Evolutionary conservation across 1,140 invertebrate species (phyloP).

Genomic region (Listronotus bonariensis): DNA sequence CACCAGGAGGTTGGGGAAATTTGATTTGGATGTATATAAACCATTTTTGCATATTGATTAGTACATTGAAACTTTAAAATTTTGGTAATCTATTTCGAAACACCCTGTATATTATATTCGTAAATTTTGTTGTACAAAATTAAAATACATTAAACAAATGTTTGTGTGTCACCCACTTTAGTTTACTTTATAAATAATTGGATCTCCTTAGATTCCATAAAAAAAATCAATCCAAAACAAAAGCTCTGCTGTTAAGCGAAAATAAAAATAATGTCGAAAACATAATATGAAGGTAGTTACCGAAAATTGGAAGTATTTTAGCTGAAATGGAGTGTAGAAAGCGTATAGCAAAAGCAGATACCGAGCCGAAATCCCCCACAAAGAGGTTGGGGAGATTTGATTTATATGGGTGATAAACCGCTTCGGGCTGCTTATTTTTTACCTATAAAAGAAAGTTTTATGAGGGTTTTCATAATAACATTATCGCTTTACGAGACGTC

Average conservation of each 20-base stretch:
- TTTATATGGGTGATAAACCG: constrained; percentile 26
- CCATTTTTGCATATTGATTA: no score
- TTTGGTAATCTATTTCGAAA: no score
- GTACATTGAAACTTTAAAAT: no score
- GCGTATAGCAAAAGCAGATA: no score
- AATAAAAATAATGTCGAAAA: constrained; percentile 28
- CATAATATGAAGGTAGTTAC: constrained; percentile 22
- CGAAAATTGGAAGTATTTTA: constrained; percentile 29
- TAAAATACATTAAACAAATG: no score
- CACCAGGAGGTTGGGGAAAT: constrained; percentile 11
- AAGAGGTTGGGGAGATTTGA: constrained; percentile 20
- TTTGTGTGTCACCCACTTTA: no score
- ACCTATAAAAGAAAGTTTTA: constrained; percentile 26
- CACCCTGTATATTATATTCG: no score
- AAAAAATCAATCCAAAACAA: no score
- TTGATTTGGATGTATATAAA: constrained; percentile 24
- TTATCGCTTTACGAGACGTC: constrained; percentile 29
- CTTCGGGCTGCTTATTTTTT: constrained; percentile 26
- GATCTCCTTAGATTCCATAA: no score
- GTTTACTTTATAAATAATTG: no score
- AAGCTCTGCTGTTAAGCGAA: constrained; percentile 13
- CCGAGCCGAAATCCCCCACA: constrained; percentile 12
- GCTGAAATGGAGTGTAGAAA: constrained; percentile 25
- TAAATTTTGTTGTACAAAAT: no score
- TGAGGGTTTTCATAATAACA: constrained; percentile 22